Conservation (phyloP, 2,797 vertebrate genomes). For the Scolopax rusticola region DNA sequence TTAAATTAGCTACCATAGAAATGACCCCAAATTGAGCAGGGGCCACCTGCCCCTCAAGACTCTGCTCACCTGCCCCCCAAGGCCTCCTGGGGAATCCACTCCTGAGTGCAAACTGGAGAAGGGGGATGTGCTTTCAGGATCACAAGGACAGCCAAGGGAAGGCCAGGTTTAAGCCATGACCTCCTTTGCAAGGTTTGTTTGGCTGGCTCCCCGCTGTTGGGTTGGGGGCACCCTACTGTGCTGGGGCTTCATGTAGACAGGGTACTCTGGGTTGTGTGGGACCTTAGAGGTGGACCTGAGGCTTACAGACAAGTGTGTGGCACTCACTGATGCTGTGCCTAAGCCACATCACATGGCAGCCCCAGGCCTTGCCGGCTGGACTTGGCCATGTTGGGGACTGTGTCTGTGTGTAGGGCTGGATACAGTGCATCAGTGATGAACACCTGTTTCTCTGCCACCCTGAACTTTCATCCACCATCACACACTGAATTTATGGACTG, state of each 20-base stretch:
- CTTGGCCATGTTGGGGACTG: not conserved
- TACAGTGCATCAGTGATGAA: rapidly evolving
- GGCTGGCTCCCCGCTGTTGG: not conserved
- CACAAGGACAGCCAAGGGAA: not conserved
- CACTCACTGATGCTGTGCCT: not conserved
- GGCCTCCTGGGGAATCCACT: not conserved
- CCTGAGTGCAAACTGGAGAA: not conserved
- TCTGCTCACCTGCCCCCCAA: not conserved
- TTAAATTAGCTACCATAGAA: not conserved
- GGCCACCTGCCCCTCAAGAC: not conserved
- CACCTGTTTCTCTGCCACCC: not conserved
- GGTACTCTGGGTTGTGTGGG: too few relatives aligned
- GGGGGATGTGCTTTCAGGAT: not conserved
- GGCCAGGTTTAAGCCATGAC: not conserved
- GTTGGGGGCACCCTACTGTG: not conserved
- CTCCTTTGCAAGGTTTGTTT: not conserved
- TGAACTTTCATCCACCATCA: rapidly evolving
- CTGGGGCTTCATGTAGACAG: not conserved
- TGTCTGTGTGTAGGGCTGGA: not conserved
- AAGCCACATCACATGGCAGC: not conserved
- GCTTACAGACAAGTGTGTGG: not conserved
- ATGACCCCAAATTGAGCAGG: not conserved
- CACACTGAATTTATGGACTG: not conserved
- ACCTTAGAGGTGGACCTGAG: not conserved
- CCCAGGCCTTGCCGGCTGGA: not conserved